Evolutionary conservation across 2,797 vertebrate species (phyloP), one percentile per base, ranked within the genome.

Genomic region (Chaunax sp.): DNA sequence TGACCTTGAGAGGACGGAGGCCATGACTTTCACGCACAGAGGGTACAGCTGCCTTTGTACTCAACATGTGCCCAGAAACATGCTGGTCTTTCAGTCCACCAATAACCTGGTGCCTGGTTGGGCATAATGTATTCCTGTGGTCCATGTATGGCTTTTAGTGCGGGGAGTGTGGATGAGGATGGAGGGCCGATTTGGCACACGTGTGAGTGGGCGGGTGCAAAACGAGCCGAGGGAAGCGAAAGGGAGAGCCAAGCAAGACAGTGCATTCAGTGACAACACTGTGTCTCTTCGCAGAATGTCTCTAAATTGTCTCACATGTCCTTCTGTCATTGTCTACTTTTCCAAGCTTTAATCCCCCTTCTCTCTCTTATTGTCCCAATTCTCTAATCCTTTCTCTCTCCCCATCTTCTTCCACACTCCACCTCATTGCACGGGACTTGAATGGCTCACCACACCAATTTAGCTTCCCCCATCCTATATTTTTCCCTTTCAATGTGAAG

Each of bases 191-290:
- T 33, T 65, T 69, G 64, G 75, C 61, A 83, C 83, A 87, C 75
- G 72, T 88, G 85, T 84, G 72, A 87, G 82, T 74, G 80, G 85
- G 86, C 81, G 84, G 85, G 64, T 80, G 72, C 72, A 79, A 89
- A 89, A 89, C 68, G 77, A 89, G 82, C 52, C 7, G 15, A 75
- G 57, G 72, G 64, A 59, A 49, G 49, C 13, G 3, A 49, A 69
- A 46, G 53, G 63, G 68, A 66, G 74, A 74, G 71, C 57, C 11
- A 50, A 70, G 61, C 16, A 46, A 83, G 66, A 65, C 78, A 33
- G 74, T 57, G 71, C 75, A 67, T 86, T 81, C 61, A 64, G 56
- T 49, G 71, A 69, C 75, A 78, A 52, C 82, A 63, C 56, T 46
- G 45, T 84, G 75, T 83, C 76, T 84, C 64, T 83, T 64, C 56